Conservation (phyloP, 2,113 vertebrate genomes). For the Scomber scombrus region DNA sequence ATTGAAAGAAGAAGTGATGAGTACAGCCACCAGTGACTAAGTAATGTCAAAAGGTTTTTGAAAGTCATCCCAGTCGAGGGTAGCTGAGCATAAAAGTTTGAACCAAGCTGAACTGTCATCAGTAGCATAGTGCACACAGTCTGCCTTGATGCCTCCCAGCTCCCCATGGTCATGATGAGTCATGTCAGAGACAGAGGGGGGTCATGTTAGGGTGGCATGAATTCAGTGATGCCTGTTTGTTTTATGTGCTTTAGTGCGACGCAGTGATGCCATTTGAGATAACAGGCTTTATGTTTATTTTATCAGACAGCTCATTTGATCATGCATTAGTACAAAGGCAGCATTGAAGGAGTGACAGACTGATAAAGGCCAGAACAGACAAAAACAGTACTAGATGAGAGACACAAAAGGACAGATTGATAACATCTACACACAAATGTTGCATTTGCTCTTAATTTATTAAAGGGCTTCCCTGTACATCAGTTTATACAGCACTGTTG, state of each 20-base stretch:
- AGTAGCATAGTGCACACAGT: not conserved
- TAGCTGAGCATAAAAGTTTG: not conserved
- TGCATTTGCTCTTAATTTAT: too few species aligned
- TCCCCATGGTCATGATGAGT: not conserved
- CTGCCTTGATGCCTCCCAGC: not conserved
- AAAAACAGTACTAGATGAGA: not conserved
- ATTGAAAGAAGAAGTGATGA: not conserved
- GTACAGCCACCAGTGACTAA: not conserved
- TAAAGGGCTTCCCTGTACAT: not conserved
- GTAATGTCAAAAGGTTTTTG: not conserved
- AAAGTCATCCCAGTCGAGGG: not conserved
- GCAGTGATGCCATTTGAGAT: not conserved
- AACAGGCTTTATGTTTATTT: not conserved
- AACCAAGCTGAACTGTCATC: not conserved
- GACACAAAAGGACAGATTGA: not conserved
- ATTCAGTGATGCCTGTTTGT: not conserved
- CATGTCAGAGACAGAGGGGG: not conserved
- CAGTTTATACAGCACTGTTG: not conserved
- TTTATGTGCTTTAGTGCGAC: not conserved
- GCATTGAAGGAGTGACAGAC: not conserved
- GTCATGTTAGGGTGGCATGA: not conserved
- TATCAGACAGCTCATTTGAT: not conserved
- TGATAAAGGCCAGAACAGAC: not conserved
- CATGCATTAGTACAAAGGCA: not conserved
- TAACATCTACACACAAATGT: not conserved